phyloP scores from a whole-genome alignment of 2,113 vertebrate genomes.

The Murina feae region DNA sequence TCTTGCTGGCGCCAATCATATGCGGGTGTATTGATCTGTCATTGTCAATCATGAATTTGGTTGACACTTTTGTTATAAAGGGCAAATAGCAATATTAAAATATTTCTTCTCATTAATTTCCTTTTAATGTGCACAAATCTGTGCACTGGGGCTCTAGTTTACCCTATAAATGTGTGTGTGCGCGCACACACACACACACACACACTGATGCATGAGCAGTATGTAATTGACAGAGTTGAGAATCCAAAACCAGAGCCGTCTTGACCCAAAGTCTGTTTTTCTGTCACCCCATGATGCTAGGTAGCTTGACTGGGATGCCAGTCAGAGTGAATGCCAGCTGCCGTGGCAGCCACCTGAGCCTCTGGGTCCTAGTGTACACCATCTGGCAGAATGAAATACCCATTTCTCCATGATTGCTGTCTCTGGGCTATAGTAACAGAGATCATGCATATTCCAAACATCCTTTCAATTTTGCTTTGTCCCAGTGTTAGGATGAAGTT shows the following conservation, averaged over 20 bases:
- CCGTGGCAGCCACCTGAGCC: too few species aligned
- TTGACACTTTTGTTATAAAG: too few species aligned
- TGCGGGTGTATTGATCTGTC: too few species aligned
- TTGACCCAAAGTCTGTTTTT: not conserved
- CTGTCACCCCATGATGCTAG: not conserved
- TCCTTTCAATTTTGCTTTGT: not conserved
- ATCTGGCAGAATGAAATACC: not conserved
- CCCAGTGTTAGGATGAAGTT: not conserved
- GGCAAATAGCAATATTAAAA: too few species aligned
- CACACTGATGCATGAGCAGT: not conserved
- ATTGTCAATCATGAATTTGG: too few species aligned
- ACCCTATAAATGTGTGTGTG: not conserved
- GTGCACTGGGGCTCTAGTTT: not conserved
- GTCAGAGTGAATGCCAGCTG: fast-evolving
- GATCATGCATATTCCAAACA: not conserved
- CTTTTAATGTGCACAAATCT: too few species aligned
- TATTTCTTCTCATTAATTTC: too few species aligned
- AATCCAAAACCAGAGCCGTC: not conserved
- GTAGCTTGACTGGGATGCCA: not conserved
- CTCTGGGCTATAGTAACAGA: not conserved
- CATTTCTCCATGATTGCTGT: not conserved
- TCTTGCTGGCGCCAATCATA: too few species aligned
- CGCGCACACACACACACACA: not conserved
- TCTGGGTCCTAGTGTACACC: not conserved
- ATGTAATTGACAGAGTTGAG: not conserved